Evolutionary conservation across 1,140 invertebrate genomes (phyloP).

Genomic region (Drosophila fuyamai): DNA sequence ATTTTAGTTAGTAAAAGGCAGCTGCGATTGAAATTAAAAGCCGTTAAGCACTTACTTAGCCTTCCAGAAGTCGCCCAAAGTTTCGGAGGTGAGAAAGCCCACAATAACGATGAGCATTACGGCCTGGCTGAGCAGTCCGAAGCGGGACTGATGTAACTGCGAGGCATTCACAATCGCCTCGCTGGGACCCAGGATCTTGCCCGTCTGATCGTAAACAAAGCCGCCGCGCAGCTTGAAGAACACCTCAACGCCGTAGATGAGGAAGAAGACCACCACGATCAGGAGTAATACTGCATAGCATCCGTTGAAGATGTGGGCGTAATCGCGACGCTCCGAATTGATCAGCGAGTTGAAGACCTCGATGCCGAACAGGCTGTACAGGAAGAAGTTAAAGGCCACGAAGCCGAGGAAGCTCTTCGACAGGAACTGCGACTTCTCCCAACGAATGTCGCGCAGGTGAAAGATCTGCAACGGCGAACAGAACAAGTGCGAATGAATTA

Average conservation of each 20-base stretch:
- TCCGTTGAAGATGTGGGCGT: slow-evolving; percentile 93
- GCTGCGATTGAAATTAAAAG: slow-evolving; percentile 5
- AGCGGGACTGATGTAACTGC: slow-evolving; percentile 95
- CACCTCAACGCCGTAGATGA: slow-evolving; percentile 97
- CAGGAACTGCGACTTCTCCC: slow-evolving; percentile 94
- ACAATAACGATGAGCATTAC: slow-evolving; percentile 93
- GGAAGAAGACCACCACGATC: slow-evolving; percentile 96
- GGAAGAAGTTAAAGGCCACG: slow-evolving; percentile 94
- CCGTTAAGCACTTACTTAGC: slow-evolving; percentile 88
- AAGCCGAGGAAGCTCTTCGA: slow-evolving; percentile 97
- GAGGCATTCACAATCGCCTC: slow-evolving; percentile 90
- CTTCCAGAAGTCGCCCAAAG: slow-evolving; percentile 96
- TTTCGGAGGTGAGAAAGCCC: slow-evolving; percentile 95
- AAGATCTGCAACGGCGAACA: slow-evolving; percentile 89
- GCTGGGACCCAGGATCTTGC: slow-evolving; percentile 75
- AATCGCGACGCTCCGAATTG: slow-evolving; percentile 70
- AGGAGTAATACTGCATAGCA: slow-evolving; percentile 96
- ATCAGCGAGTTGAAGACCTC: slow-evolving; percentile 87
- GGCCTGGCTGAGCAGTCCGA: slow-evolving; percentile 95
- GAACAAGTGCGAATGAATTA: slow-evolving; percentile 18
- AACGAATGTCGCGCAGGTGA: slow-evolving; percentile 94
- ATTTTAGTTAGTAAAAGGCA: background rate
- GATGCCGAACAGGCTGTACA: slow-evolving; percentile 93
- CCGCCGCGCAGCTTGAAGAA: slow-evolving; percentile 94
- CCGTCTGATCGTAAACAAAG: slow-evolving; percentile 84